Evolutionary conservation across 1,140 invertebrate species (phyloP).

Genomic region (Cyphomyrmex costatus): DNA sequence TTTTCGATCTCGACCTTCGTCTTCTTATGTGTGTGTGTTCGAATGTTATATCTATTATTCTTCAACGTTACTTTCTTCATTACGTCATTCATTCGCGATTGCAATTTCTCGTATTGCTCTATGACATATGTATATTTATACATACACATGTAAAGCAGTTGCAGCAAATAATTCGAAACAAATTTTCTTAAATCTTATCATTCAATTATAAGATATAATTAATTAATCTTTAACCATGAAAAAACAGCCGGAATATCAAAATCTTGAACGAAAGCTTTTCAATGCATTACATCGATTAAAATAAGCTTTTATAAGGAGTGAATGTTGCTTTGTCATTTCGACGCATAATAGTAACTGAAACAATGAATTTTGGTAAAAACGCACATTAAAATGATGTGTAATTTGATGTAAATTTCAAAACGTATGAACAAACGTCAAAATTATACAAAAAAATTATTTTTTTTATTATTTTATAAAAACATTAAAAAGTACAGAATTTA

Average conservation of each 20-base stretch:
- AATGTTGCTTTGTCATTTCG: background rate
- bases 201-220: constrained; percentile 1
- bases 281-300: background rate
- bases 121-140: background rate
- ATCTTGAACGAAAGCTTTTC: background rate
- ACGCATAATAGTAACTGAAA: background rate
- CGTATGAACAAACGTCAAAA: background rate
- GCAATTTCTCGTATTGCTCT: constrained; percentile 1
- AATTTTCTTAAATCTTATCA: background rate
- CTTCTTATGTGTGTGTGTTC: background rate
- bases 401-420: background rate
- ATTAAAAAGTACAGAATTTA: background rate
- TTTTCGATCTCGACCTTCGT: constrained; percentile 49
- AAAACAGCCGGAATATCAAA: background rate
- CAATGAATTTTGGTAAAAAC: constrained; percentile 3
- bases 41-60: background rate
- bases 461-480: constrained; percentile 7
- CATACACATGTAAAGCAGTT: background rate
- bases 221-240: constrained; percentile 24
- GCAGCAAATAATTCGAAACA: background rate
- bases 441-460: background rate
- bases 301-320: background rate
- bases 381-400: background rate
- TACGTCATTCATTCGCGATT: constrained; percentile 10
- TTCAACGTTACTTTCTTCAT: background rate